phyloP scores from a whole-genome alignment of 1,140 invertebrate genomes.

The Aleiodes sp. region DNA sequence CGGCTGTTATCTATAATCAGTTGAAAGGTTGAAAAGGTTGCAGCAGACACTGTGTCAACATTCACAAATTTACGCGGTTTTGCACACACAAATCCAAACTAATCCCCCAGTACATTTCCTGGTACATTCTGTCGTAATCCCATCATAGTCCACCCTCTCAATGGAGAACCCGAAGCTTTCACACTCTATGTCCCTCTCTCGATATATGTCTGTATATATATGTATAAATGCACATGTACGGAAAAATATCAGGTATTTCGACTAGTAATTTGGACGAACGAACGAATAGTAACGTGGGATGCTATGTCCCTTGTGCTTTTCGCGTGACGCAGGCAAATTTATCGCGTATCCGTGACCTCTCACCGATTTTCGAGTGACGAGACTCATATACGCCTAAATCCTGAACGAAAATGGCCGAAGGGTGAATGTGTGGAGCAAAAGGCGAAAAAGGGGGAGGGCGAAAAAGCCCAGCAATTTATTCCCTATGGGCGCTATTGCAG shows the following conservation, averaged over 20 bases:
- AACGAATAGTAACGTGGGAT: not conserved
- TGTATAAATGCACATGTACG: not conserved
- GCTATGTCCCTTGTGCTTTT: conserved; percentile 23
- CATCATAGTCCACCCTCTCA: conserved; percentile 9
- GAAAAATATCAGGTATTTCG: conserved; percentile 9
- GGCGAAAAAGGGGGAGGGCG: not conserved
- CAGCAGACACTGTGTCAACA: conserved; percentile 1
- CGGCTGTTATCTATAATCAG: conserved; percentile 8
- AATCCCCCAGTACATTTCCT: not conserved
- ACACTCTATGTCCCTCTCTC: not conserved
- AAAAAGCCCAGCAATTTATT: conserved; percentile 41
- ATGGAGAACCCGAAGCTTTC: not conserved
- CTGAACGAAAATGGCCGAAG: not conserved
- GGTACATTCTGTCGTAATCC: conserved; percentile 10
- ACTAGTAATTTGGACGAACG: conserved; percentile 18
- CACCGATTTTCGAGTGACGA: not conserved
- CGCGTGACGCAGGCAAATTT: conserved; percentile 22
- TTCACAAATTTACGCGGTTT: conserved; percentile 1
- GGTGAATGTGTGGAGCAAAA: not conserved
- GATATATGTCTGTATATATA: not conserved
- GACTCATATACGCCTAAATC: not conserved
- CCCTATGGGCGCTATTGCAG: conserved; percentile 34
- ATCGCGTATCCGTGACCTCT: conserved; percentile 31
- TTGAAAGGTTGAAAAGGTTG: conserved; percentile 7
- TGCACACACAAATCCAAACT: conserved; percentile 12